Base-by-base conservation (phyloP, 2,113 vertebrate species). In the Ifrita kowaldi region DNA sequence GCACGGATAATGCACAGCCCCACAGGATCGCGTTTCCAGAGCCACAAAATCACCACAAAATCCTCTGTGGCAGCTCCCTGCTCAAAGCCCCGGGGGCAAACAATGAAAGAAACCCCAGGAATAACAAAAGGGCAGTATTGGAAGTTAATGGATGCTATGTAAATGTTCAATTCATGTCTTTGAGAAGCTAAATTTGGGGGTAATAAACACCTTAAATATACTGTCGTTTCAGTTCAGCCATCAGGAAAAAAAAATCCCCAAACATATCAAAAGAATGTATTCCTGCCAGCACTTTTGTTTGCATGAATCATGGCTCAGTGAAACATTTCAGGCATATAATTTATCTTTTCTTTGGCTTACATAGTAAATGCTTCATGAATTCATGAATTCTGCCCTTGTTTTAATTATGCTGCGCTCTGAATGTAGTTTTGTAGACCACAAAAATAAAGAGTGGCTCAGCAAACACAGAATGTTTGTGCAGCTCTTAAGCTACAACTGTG, bases 331-430 rank as follows among this genome's bases (percentile, higher is more conserved):
- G 97, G 97, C 97, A 90, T 97, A 98, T 97, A 97, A 98, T 98
- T 98, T 98, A 97, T 98, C 98, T 98, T 97, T 98, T 98, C 97
- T 98, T 97, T 97, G 97, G 98, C 97, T 92, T 91, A 77, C 95
- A 97, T 91, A 97, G 96, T 97, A 97, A 98, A 98, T 94, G 97
- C 97, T 97, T 97, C 96, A 97, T 97, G 98, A 97, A 97, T 96
- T 93, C 94, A 93, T 98, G 98, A 98, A 98, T 98, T 97, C 98
- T 98, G 91, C 84, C 97, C 97, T 98, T 98, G 98, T 98, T 98
- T 98, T 97, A 98, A 98, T 98, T 97, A 97, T 98, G 95, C 97
- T 96, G 95, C 86, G 93, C 96, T 97, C 97, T 98, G 98, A 98
- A 98, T 98, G 98, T 98, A 96, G 98, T 98, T 98, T 98, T 98